A percentile compares a stretch with the other conserved stretches of the same genome.
Evolutionary conservation across 2,113 vertebrate genomes (phyloP).

Genomic region (Balaeniceps rex): DNA sequence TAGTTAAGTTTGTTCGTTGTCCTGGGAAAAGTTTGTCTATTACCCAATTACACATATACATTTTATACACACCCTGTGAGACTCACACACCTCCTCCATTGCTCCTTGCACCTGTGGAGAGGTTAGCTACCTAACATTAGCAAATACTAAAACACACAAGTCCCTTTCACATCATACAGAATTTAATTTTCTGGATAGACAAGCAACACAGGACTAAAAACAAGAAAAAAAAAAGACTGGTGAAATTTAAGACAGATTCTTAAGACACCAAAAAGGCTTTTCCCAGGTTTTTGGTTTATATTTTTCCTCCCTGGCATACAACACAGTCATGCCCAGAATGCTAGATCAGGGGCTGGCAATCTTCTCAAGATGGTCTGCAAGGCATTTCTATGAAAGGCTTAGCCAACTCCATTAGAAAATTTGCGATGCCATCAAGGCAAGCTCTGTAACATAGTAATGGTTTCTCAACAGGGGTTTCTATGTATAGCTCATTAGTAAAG

Average conservation of each 20-base stretch:
- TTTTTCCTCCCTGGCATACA: background rate
- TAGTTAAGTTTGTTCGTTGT: background rate
- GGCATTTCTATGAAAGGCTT: background rate
- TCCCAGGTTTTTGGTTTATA: background rate
- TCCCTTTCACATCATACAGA: background rate
- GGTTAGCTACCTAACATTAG: background rate
- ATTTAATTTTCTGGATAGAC: background rate
- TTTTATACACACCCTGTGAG: background rate
- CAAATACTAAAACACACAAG: background rate
- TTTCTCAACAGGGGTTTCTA: background rate
- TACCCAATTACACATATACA: background rate
- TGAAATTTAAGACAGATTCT: background rate
- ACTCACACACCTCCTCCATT: background rate
- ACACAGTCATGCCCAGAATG: background rate
- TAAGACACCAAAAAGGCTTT: background rate
- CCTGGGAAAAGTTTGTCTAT: background rate
- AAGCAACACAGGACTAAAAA: background rate
- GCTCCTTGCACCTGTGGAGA: background rate
- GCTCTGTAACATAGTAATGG: too few species aligned
- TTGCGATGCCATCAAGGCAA: background rate
- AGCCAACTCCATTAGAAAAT: background rate
- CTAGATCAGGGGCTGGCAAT: background rate
- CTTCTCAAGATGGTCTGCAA: background rate
- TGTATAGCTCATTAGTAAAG: background rate
- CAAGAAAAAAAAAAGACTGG: background rate